Conservation (phyloP, 2,797 vertebrate genomes). For the Poeciliopsis presidionis region DNA sequence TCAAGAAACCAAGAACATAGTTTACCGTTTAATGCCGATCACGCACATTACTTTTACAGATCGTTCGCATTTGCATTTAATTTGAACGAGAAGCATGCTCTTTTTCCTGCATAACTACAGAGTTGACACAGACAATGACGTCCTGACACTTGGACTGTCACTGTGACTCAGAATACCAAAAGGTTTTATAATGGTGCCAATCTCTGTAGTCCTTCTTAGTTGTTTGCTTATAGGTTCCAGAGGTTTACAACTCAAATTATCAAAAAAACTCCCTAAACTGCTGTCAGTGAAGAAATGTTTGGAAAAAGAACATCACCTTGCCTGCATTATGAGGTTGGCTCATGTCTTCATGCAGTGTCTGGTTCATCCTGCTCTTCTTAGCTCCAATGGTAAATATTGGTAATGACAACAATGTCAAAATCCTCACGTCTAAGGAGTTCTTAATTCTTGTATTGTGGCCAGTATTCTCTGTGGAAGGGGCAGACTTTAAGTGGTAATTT, state of each 20-base stretch:
- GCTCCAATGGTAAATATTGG: slow-evolving; percentile 38
- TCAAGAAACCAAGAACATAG: slow-evolving; percentile 29
- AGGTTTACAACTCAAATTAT: slow-evolving; percentile 6
- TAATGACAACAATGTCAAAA: slow-evolving; percentile 16
- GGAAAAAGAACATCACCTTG: slow-evolving; percentile 2
- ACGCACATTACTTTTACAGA: slow-evolving; percentile 32
- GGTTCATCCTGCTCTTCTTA: slow-evolving; percentile 39
- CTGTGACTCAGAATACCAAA: slow-evolving; percentile 1
- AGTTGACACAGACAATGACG: slow-evolving; percentile 41
- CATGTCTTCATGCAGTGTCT: slow-evolving; percentile 36
- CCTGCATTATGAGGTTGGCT: background rate
- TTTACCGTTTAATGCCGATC: slow-evolving; percentile 46
- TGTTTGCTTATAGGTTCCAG: background rate
- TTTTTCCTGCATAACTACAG: slow-evolving; percentile 8
- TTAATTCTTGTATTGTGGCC: slow-evolving; percentile 30
- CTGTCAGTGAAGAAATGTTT: slow-evolving; percentile 17
- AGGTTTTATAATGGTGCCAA: background rate
- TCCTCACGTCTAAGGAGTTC: slow-evolving; percentile 45
- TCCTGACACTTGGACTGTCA: slow-evolving; percentile 3
- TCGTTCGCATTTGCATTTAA: slow-evolving; percentile 42
- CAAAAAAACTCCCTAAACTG: slow-evolving; percentile 14
- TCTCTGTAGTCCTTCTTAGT: background rate
- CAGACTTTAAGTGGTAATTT: slow-evolving; percentile 18
- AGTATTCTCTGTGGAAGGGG: slow-evolving; percentile 30
- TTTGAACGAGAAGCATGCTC: slow-evolving; percentile 36